These are phyloP conservation scores for Pungitius pungitius DNA, from an alignment of 2,113 vertebrate species.

Conservation along the genomic window DNA sequence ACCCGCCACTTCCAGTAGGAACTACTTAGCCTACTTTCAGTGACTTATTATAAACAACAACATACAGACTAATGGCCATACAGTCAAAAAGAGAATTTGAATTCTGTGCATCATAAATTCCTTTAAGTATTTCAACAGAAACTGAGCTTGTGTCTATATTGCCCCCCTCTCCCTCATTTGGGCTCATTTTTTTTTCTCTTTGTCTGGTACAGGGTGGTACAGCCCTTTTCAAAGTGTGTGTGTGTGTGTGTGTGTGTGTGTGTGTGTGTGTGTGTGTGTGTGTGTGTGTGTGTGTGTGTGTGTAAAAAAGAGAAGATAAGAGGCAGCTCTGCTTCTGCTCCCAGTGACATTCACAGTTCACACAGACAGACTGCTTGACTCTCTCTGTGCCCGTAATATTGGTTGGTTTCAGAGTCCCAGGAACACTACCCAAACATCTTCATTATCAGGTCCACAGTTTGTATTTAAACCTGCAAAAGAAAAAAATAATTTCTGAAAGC, in stretches of 20 bases:
- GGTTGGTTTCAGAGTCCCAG: background rate
- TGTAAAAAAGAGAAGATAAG: slow-evolving; percentile 55
- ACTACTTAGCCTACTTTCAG: background rate
- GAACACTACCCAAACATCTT: too few species aligned
- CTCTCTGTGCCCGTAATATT: background rate
- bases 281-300: slow-evolving; percentile 27
- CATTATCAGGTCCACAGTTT: background rate
- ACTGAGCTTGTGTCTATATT: background rate
- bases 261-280: slow-evolving; percentile 17
- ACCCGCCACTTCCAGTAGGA: background rate
- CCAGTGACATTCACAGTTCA: slow-evolving; percentile 29
- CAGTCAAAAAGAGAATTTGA: too few species aligned
- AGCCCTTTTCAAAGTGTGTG: slow-evolving; percentile 18
- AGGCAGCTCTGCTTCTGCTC: slow-evolving; percentile 58
- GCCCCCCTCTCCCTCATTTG: background rate
- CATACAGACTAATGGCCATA: background rate
- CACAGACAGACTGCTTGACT: slow-evolving; percentile 6
- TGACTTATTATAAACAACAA: background rate
- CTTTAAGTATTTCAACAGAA: background rate
- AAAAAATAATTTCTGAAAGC: background rate
- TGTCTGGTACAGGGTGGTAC: slow-evolving; percentile 69
- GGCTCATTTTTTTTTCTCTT: background rate
- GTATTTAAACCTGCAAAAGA: background rate
- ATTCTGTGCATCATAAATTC: background rate
- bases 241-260: slow-evolving; percentile 27